Evolutionary conservation across 2,797 vertebrate species (phyloP).

Genomic region (Kryptopterus vitreolus): DNA sequence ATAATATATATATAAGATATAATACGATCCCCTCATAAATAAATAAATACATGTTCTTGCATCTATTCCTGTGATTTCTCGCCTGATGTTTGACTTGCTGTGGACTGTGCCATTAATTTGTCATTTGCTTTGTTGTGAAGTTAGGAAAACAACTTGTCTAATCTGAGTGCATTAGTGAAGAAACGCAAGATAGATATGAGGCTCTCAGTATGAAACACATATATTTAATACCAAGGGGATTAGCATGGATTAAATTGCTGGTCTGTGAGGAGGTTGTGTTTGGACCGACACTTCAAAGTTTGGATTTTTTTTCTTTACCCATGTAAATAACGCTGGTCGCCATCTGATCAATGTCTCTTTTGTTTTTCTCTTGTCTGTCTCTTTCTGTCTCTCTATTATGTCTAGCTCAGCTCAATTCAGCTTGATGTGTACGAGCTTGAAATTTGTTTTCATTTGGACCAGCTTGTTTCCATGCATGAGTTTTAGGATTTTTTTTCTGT

Average conservation of each 20-base stretch:
- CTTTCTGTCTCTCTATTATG: not conserved
- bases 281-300: not conserved
- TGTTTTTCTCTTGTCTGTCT: not conserved
- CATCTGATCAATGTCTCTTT: not conserved
- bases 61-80: not conserved
- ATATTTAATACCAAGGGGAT: conserved; percentile 6
- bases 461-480: not conserved
- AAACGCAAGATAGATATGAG: not conserved
- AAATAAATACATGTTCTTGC: not conserved
- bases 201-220: not conserved
- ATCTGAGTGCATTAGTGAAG: not conserved
- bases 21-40: not conserved
- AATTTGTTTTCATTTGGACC: not conserved
- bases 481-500: not conserved
- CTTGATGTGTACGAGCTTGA: not conserved
- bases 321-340: not conserved
- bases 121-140: not conserved
- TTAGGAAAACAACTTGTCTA: not conserved
- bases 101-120: not conserved
- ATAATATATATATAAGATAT: no score
- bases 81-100: not conserved
- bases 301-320: not conserved
- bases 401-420: not conserved
- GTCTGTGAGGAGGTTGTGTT: not conserved
- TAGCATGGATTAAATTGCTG: not conserved